These are phyloP conservation scores for Apteryx mantelli DNA, from an alignment of 2,113 vertebrate genomes.

Conservation along the genomic window DNA sequence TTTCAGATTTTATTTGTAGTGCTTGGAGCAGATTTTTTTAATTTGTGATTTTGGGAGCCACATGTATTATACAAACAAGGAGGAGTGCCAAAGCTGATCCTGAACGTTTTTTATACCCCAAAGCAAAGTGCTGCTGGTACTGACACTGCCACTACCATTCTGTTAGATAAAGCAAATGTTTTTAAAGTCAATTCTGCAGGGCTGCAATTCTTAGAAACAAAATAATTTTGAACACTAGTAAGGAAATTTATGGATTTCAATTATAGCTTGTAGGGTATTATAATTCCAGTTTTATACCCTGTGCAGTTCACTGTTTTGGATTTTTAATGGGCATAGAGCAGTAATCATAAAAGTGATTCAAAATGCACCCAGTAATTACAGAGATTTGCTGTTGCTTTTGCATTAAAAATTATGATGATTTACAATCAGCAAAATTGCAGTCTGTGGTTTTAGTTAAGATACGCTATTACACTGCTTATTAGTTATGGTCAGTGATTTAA, in stretches of 20 bases:
- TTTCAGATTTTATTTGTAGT: neutral
- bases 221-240: constrained; percentile 69
- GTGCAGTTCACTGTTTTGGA: constrained; percentile 77
- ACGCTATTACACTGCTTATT: constrained; percentile 74
- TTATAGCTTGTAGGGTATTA: constrained; percentile 76
- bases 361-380: constrained; percentile 82
- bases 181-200: constrained; percentile 66
- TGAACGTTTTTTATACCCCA: neutral
- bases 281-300: constrained; percentile 81
- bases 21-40: neutral
- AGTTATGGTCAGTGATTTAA: constrained; percentile 83
- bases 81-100: neutral
- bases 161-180: constrained; percentile 50
- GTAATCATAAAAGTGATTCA: constrained; percentile 84
- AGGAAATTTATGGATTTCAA: constrained; percentile 81
- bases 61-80: neutral
- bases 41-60: neutral
- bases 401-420: constrained; percentile 82
- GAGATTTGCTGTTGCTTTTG: constrained; percentile 80
- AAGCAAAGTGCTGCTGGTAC: neutral
- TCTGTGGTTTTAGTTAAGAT: constrained; percentile 73
- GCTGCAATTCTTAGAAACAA: constrained; percentile 67
- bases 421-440: constrained; percentile 72
- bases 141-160: neutral
- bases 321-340: constrained; percentile 80